Percentiles rank a stretch among this genome's conserved stretches.
These are phyloP conservation scores for Drosophila sechellia DNA, from an alignment of 1,140 invertebrate species.

Conservation along the genomic window DNA sequence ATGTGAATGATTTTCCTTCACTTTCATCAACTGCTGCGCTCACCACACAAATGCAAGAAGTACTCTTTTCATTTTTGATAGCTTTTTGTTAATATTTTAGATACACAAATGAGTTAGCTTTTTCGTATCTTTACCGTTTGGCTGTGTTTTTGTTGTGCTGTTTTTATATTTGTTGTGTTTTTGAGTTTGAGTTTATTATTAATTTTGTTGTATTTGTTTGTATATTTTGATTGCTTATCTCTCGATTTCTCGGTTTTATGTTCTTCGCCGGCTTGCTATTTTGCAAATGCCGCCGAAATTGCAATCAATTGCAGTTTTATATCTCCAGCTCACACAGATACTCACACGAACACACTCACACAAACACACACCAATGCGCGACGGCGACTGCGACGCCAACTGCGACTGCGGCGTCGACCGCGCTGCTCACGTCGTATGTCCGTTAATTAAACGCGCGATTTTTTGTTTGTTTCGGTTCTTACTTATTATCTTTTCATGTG, in stretches of 20 bases:
- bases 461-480: conserved; percentile 36
- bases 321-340: conserved; percentile 27
- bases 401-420: conserved; percentile 37
- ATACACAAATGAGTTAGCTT: conserved; percentile 51
- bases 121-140: conserved; percentile 67
- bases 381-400: conserved; percentile 52
- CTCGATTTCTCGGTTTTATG: conserved; percentile 68
- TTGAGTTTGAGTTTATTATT: conserved; percentile 22
- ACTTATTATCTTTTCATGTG: conserved; percentile 35
- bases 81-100: conserved; percentile 31
- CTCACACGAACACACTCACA: conserved; percentile 11
- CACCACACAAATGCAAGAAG: conserved; percentile 49
- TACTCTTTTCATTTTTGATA: conserved; percentile 42
- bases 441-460: conserved; percentile 76
- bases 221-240: conserved; percentile 52
- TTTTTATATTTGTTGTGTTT: neutral
- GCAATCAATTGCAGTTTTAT: conserved; percentile 80
- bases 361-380: conserved; percentile 26
- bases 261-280: conserved; percentile 64
- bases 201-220: conserved; percentile 7
- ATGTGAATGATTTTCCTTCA: conserved; percentile 75
- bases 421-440: conserved; percentile 47
- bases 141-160: conserved; percentile 26
- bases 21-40: conserved; percentile 80
- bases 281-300: conserved; percentile 78